A percentile compares a stretch with the other conserved stretches of the same genome.
Evolutionary conservation across 2,113 vertebrate genomes (phyloP).

Genomic region (Typhlomys cinereus): DNA sequence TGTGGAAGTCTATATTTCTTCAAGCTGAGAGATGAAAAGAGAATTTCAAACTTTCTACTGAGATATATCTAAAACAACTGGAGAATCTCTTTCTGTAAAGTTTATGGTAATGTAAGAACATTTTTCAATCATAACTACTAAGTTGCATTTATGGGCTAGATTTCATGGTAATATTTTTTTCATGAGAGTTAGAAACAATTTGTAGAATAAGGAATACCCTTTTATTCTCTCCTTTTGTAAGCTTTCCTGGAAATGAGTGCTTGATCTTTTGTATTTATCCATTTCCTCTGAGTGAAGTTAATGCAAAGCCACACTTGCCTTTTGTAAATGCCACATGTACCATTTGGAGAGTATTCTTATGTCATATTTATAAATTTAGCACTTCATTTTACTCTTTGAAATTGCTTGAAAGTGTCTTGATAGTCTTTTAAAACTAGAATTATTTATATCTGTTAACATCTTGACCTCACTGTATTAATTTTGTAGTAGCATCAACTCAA

Average conservation of each 20-base stretch:
- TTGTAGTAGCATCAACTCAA: conserved; percentile 34
- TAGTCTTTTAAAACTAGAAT: conserved; percentile 39
- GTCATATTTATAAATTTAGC: conserved; percentile 19
- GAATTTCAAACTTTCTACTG: neutral
- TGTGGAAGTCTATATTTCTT: neutral
- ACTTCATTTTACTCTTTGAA: neutral
- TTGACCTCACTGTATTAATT: conserved; percentile 25
- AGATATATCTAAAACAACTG: neutral
- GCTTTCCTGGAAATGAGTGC: neutral
- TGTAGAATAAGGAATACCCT: neutral
- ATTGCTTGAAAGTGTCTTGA: neutral
- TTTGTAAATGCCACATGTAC: neutral
- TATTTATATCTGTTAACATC: conserved; percentile 10
- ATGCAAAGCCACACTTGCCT: neutral
- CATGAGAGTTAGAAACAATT: neutral
- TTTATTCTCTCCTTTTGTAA: conserved; percentile 11
- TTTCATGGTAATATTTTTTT: neutral
- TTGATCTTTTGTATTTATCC: neutral
- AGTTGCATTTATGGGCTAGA: conserved; percentile 13
- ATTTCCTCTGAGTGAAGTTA: neutral
- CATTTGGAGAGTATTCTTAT: neutral
- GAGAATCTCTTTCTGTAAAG: neutral
- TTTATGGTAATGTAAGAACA: neutral
- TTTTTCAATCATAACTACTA: conserved; percentile 18
- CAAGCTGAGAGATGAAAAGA: neutral